phyloP scores from a whole-genome alignment of 2,888 invertebrate genomes.

The Philereme vetulata region DNA sequence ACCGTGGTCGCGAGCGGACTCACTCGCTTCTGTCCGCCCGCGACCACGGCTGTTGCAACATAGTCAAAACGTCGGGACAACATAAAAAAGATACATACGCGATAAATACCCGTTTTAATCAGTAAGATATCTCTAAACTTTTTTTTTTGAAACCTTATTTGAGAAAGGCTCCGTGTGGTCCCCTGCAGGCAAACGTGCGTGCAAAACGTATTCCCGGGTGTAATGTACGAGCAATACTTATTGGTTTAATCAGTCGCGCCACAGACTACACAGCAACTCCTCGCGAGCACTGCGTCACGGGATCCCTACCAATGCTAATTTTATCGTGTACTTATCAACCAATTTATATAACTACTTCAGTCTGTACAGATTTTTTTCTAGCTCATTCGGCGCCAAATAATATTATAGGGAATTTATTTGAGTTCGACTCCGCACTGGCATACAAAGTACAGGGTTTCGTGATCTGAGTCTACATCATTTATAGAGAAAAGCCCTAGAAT shows the following conservation, averaged over 20 bases:
- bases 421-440: constrained; percentile 5
- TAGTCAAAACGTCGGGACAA: too few relatives aligned
- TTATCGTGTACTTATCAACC: constrained; percentile 25
- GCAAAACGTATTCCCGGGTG: constrained; percentile 37
- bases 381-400: constrained; percentile 25
- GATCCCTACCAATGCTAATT: constrained; percentile 35
- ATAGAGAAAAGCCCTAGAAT: constrained; percentile 8
- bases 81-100: too few relatives aligned
- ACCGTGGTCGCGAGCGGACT: too few relatives aligned
- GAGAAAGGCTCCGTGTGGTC: constrained; percentile 46
- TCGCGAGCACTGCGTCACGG: constrained; percentile 40
- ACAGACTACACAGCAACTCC: constrained; percentile 21
- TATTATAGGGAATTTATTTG: constrained; percentile 17
- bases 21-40: too few relatives aligned
- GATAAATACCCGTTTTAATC: too few relatives aligned
- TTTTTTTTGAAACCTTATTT: neutral
- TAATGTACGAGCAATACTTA: constrained; percentile 49
- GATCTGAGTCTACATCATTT: constrained; percentile 6
- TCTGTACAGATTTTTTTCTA: constrained; percentile 27
- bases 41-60: too few relatives aligned
- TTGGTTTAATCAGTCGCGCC: constrained; percentile 50
- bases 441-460: constrained; percentile 7
- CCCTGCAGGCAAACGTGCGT: constrained; percentile 39
- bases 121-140: too few relatives aligned
- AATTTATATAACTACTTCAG: constrained; percentile 29